Evolutionary conservation across 1,140 invertebrate species (phyloP).

Genomic region (Ephestia elutella): DNA sequence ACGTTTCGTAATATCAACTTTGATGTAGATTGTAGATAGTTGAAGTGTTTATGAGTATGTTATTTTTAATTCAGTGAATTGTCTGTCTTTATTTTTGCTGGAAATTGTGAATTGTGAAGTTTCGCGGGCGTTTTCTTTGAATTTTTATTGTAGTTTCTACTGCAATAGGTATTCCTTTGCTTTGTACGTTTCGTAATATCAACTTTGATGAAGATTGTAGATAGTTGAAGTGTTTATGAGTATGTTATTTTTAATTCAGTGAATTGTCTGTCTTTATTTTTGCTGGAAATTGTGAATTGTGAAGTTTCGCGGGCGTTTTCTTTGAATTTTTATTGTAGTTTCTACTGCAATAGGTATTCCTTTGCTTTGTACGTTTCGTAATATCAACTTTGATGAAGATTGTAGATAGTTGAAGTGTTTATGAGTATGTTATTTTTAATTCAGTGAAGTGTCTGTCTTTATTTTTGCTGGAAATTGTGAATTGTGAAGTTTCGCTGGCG

Average conservation of each 20-base stretch:
- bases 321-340: neutral
- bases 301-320: neutral
- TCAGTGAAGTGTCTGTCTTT: neutral
- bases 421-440: constrained; percentile 5
- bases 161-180: too few relatives aligned
- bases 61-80: constrained; percentile 5
- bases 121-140: neutral
- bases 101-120: neutral
- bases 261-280: neutral
- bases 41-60: too few relatives aligned
- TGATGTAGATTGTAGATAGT: too few relatives aligned
- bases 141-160: neutral
- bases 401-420: too few relatives aligned
- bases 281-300: neutral
- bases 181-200: too few relatives aligned
- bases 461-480: neutral
- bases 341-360: too few relatives aligned
- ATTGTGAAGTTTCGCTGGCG: neutral
- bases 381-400: too few relatives aligned
- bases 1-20: too few relatives aligned
- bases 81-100: neutral
- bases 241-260: constrained; percentile 5
- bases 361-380: too few relatives aligned
- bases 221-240: too few relatives aligned
- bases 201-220: too few relatives aligned